Evolutionary conservation across 2,113 vertebrate species (phyloP).

Genomic region (Bambusicola thoracicus): DNA sequence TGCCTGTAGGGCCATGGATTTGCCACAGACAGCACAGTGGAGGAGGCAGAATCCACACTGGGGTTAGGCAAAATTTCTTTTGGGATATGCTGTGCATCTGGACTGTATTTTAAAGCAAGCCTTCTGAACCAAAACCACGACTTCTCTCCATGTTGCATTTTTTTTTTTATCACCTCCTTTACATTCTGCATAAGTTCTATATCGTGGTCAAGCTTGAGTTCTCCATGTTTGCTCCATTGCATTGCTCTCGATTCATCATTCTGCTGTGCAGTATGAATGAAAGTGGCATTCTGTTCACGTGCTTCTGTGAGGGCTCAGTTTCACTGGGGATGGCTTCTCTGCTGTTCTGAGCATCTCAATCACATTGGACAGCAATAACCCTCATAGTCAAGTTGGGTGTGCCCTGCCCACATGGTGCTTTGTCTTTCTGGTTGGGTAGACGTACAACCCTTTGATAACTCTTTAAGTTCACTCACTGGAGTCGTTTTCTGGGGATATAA

Average conservation of each 20-base stretch:
- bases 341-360: neutral
- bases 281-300: neutral
- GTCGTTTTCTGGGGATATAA: neutral
- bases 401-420: neutral
- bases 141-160: neutral
- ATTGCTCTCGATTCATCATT: neutral
- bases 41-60: neutral
- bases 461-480: neutral
- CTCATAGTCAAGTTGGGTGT: neutral
- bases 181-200: neutral
- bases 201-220: neutral
- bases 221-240: neutral
- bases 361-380: neutral
- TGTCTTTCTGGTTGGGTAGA: neutral
- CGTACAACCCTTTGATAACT: neutral
- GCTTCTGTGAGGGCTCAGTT: neutral
- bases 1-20: neutral
- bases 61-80: neutral
- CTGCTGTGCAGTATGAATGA: neutral
- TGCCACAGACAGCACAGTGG: fast-evolving
- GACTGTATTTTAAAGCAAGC: neutral
- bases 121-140: neutral
- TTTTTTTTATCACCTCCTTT: neutral
- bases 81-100: neutral
- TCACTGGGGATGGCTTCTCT: neutral